Evolutionary conservation across 2,113 vertebrate species (phyloP), one percentile per base, ranked within the genome.

Genomic region (Cyanistes caeruleus): DNA sequence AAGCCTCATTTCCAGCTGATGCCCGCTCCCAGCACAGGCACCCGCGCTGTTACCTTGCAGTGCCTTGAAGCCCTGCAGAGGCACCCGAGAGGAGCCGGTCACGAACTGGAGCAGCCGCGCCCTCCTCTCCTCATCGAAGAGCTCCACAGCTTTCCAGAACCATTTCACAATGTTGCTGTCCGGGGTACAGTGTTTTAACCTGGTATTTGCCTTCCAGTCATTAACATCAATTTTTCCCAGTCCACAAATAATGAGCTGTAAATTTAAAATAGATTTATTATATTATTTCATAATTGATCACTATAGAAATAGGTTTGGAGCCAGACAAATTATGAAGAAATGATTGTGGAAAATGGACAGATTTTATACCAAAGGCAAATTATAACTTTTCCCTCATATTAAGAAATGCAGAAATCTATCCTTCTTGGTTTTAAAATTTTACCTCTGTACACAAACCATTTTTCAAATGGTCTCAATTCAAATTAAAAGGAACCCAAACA

Each of bases 61-160:
- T 13, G 99, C 99, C 98, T 99, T 99, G 97, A 99, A 99, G 89
- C 99, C 99, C 96, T 99, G 99, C 94, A 99, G 98, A 28, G 99
- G 99, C 93, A 99, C 99, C 67, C 99, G 91, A 60, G 99, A 99
- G 1, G 99, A 99, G 67, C 99, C 99, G 0, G 99, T 99, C 97
- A 99, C 99, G 10, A 99, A 99, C 98, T 99, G 99, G 44, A 99
- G 98, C 52, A 99, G 98, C 22, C 99, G 97, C 1, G 99, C 99
- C 92, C 99, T 96, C 77, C 99, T 98, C 95, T 99, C 99, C 95
- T 99, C 99, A 24, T 99, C 99, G 19, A 99, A 99, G 4, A 99
- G 98, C 97, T 99, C 99, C 98, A 99, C 99, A 8, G 99, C 99
- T 91, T 99, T 99, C 99, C 99, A 99, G 98, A 99, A 99, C 99